Evolutionary conservation across 2,113 vertebrate species (phyloP), one percentile per base, ranked within the genome.

Genomic region (Podiceps cristatus): DNA sequence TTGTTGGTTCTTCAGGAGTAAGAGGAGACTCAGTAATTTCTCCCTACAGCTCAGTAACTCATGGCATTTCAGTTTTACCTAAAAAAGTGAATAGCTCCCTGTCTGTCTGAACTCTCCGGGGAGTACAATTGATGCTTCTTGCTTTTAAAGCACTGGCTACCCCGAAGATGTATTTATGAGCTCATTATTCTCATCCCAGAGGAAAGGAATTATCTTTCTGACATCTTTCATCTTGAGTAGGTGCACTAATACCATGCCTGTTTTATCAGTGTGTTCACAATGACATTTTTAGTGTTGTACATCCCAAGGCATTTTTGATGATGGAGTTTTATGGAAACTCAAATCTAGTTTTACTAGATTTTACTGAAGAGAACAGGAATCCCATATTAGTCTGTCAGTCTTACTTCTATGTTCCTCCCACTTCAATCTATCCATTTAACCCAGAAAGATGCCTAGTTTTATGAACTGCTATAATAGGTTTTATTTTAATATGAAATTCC

Each of bases 161-260:
- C 49, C 93, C 96, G 72, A 74, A 95, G 71, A 68, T 86, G 10
- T 93, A 96, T 98, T 98, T 98, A 97, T 96, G 96, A 96, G 68
- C 81, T 94, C 29, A 18, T 93, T 97, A 93, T 86, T 98, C 97
- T 96, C 80, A 88, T 95, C 84, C 93, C 16, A 18, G 67, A 94
- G 82, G 87, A 72, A 93, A 93, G 90, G 72, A 92, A 90, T 74
- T 77, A 47, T 58, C 60, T 92, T 88, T 95, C 53, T 52, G 90
- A 58, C 64, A 96, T 60, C 81, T 66, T 85, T 97, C 79, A 77
- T 93, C 50, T 97, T 89, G 88, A 76, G 66, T 42, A 90, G 64
- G 68, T 82, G 90, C 83, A 72, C 82, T 97, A 89, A 94, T 93
- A 91, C 31, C 6, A 44, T 93, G 50, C 52, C 59, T 91, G 56